phyloP scores from a whole-genome alignment of 2,888 invertebrate genomes.

The Drosophila algonquin region DNA sequence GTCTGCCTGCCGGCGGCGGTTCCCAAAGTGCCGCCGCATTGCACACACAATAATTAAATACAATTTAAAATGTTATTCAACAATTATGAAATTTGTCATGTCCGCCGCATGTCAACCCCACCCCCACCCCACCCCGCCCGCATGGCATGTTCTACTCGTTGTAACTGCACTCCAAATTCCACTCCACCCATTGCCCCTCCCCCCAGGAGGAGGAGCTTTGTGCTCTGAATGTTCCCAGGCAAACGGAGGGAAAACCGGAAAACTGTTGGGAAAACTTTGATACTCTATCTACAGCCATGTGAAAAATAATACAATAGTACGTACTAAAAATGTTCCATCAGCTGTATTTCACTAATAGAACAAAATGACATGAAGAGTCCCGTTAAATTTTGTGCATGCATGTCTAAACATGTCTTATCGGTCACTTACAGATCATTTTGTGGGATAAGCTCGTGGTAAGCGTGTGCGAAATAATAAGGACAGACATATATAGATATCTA shows the following conservation, averaged over 20 bases:
- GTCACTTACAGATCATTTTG: too few species aligned
- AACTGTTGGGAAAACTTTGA: conserved; percentile 3
- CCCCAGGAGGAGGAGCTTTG: conserved; percentile 7
- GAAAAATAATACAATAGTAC: too few species aligned
- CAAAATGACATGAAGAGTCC: too few species aligned
- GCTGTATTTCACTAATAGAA: too few species aligned
- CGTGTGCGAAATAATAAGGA: too few species aligned
- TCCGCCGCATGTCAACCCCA: conserved; percentile 35
- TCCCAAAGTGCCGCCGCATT: conserved; percentile 36
- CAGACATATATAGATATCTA: too few species aligned
- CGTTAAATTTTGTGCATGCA: too few species aligned
- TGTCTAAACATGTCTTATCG: too few species aligned
- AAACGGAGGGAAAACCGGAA: conserved; percentile 12
- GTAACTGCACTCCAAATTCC: conserved; percentile 32
- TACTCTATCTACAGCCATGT: too few species aligned
- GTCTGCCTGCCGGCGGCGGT: background rate
- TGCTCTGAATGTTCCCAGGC: conserved; percentile 15
- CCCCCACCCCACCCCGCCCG: too few species aligned
- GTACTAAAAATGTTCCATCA: too few species aligned
- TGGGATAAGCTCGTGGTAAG: too few species aligned
- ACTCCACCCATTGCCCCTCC: background rate
- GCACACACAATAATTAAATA: conserved; percentile 44
- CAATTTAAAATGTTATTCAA: conserved; percentile 49
- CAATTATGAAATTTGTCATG: conserved; percentile 55
- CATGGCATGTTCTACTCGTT: conserved; percentile 13